Base-by-base conservation (phyloP, 2,888 invertebrate species). In the Caenorhabditis sp. region DNA sequence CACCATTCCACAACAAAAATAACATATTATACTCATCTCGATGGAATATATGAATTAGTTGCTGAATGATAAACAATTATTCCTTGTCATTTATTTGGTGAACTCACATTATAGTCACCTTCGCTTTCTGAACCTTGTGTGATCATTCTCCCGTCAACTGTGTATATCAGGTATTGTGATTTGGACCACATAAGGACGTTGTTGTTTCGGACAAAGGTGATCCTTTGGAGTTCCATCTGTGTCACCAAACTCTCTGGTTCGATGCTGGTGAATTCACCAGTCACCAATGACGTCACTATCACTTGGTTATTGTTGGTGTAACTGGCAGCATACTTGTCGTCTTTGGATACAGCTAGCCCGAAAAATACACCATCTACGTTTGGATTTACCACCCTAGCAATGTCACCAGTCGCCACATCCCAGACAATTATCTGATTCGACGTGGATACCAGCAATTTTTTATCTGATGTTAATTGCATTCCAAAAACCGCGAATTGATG, bases 401-500 rank as follows among this genome's bases (percentile, higher is more conserved):
- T 91, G 89, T 97, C 97, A 62, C 76, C 79, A 0, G 96, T 97
- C 27, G 94, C 93, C 31, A 97, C 89, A 89, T 97, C 97, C 93
- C 96, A 97, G 38, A 97, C 96, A 79, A 97, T 95, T 79, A 97
- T 95, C 81, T 94, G 79, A 86, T 96, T 97, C 1, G 97, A 97
- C 83, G 96, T 95, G 1, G 96, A 95, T 0, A 97, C 94, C 78
- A 99, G 93, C 89, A 95, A 95, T 27, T 95, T 92, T 84, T 92
- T 93, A 89, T 96, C 95, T 0, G 93, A 93, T 8, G 95, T 95
- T 27, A 96, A 89, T 14, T 93, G 92, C 88, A 95, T 94, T 1
- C 93, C 94, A 88, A 96, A 96, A 0, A 96, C 95, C 0, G 97
- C 97, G 88, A 97, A 99, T 87, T 95, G 95, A 89, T 99, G 97